Evolutionary conservation across 1,140 invertebrate genomes (phyloP).

Genomic region (Steinernema feltiae): DNA sequence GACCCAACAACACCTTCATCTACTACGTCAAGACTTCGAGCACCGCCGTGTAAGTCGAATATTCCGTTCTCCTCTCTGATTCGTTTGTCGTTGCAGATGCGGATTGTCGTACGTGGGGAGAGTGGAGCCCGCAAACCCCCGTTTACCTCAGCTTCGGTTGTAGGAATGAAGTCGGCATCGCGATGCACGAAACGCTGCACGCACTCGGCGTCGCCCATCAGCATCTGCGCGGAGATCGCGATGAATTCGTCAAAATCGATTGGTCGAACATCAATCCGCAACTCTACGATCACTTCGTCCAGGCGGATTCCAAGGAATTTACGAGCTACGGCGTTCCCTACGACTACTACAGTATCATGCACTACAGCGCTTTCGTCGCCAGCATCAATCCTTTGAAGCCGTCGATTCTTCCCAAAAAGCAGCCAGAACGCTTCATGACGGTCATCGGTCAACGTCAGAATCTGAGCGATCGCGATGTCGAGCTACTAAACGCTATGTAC

Average conservation of each 20-base stretch:
- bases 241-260: constrained; percentile 60
- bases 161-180: constrained; percentile 58
- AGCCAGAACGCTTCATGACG: constrained; percentile 35
- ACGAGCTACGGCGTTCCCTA: constrained; percentile 37
- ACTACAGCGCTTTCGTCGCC: constrained; percentile 38
- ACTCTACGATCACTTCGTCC: constrained; percentile 26
- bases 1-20: constrained; percentile 34
- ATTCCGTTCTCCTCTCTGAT: too few species aligned
- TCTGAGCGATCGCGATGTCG: constrained; percentile 37
- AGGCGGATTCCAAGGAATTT: constrained; percentile 27
- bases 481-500: constrained; percentile 52
- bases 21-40: constrained; percentile 47
- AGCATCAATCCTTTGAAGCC: constrained; percentile 34
- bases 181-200: constrained; percentile 64
- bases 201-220: constrained; percentile 64
- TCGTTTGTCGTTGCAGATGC: too few species aligned
- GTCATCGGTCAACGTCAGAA: constrained; percentile 48
- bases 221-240: constrained; percentile 63
- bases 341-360: constrained; percentile 36
- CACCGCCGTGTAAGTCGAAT: constrained; percentile 47
- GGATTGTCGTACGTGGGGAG: constrained; percentile 50
- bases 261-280: constrained; percentile 37
- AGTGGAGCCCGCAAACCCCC: constrained; percentile 42
- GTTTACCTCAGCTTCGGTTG: constrained; percentile 53
- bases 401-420: constrained; percentile 47